phyloP scores from a whole-genome alignment of 2,888 invertebrate species.

The Sminthurinus aureus region DNA sequence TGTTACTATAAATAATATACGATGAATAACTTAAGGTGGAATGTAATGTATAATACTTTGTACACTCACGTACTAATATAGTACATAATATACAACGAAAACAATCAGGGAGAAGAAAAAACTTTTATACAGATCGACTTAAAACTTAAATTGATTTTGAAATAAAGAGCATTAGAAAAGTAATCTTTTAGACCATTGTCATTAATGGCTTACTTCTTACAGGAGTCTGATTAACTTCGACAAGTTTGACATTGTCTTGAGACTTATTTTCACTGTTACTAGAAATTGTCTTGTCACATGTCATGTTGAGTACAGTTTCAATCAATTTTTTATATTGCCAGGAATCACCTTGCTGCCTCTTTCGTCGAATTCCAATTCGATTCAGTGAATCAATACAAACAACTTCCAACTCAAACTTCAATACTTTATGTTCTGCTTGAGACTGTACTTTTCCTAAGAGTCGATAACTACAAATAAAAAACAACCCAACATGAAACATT shows the following conservation, averaged over 20 bases:
- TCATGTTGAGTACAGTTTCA: slow-evolving; percentile 75
- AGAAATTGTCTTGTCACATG: no score
- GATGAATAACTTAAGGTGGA: no score
- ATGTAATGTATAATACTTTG: no score
- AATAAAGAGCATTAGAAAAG: neutral
- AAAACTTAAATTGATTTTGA: no score
- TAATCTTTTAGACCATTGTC: slow-evolving; percentile 30
- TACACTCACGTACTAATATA: no score
- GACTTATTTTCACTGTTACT: slow-evolving; percentile 4
- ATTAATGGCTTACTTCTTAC: neutral
- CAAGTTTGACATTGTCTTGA: neutral
- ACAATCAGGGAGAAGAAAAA: no score
- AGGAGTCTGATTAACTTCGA: neutral
- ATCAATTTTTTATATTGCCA: slow-evolving; percentile 83
- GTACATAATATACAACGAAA: no score
- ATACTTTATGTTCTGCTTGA: slow-evolving; percentile 16
- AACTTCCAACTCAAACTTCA: slow-evolving; percentile 59
- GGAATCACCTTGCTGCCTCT: slow-evolving; percentile 78
- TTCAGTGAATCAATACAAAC: slow-evolving; percentile 54
- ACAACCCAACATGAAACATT: slow-evolving; percentile 18
- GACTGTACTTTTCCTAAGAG: slow-evolving; percentile 51
- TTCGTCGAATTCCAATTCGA: slow-evolving; percentile 66
- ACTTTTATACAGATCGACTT: no score
- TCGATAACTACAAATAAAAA: slow-evolving; percentile 50
- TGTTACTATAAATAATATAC: no score